Percentiles rank a stretch among this genome's conserved stretches.
These are phyloP conservation scores for Choristoneura fumiferana DNA, from an alignment of 1,140 invertebrate species.

Conservation along the genomic window DNA sequence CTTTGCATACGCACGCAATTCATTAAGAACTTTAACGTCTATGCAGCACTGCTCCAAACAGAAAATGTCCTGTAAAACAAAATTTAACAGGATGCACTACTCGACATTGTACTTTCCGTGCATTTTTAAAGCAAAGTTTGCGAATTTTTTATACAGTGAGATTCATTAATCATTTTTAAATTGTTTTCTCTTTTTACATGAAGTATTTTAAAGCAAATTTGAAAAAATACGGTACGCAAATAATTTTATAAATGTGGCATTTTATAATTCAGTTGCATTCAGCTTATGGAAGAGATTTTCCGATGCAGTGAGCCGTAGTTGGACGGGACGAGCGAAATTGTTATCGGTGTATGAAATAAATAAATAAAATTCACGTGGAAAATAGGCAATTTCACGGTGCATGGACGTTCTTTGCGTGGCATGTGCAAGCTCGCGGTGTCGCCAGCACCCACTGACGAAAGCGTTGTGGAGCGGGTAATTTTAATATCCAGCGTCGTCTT, in stretches of 20 bases:
- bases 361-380: constrained; percentile 76
- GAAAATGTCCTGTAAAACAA: constrained; percentile 27
- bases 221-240: background rate
- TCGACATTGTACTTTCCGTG: constrained; percentile 49
- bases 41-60: constrained; percentile 36
- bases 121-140: constrained; percentile 63
- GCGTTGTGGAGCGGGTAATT: constrained; percentile 58
- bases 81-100: constrained; percentile 42
- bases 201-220: background rate
- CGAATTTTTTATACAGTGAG: constrained; percentile 44
- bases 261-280: constrained; percentile 18
- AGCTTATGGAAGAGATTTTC: constrained; percentile 34
- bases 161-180: constrained; percentile 4
- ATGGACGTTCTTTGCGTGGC: constrained; percentile 67
- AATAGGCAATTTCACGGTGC: constrained; percentile 77
- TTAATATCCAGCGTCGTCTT: constrained; percentile 29
- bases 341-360: constrained; percentile 73
- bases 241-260: background rate
- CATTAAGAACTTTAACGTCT: constrained; percentile 46
- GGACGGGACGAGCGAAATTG: constrained; percentile 50
- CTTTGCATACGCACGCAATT: constrained; percentile 40
- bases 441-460: constrained; percentile 58
- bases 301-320: constrained; percentile 40
- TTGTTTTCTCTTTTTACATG: background rate
- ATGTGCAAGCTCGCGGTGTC: constrained; percentile 47